Evolutionary conservation across 1,140 invertebrate species (phyloP), one percentile per base, ranked within the genome.

Genomic region (Condylostylus longicornis): DNA sequence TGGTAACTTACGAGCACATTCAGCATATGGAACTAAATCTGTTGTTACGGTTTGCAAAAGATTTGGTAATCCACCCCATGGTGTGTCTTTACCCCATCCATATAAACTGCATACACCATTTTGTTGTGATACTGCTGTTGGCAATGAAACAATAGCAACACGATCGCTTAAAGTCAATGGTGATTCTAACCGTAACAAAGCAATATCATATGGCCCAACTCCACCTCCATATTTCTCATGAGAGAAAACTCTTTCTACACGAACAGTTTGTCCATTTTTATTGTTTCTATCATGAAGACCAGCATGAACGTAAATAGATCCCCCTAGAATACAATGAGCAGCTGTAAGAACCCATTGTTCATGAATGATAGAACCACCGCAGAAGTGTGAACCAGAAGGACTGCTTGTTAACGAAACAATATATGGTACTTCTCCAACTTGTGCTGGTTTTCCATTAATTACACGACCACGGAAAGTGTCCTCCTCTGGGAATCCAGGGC

Each of bases 201-300:
- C 75, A 32, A 82, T 71, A 43, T 82, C 79, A 40, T 72, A 64
- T 31, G 64, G 63, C 14, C 58, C 65, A n/a, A 69, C 67, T 6
- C 62, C 63, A 13, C 68, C 64, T n/a, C 28, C n/a, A 44, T 67
- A 75, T 2, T 51, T 37, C 15, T 66, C 53, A 42, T 76, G 72
- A 4, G 60, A 47, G 1, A 44, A 43, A 3, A 73, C 60, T 7
- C 27, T 2, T 13, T 62, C 45, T 0, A 13, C 27, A 44, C 74
- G 70, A 44, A 70, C 67, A 12, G 42, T 54, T 1, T 30, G 40
- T 25, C 71, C 67, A 30, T 54, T 23, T 1, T 37, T 40, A 9
- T 46, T 27, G 18, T 41, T 18, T 21, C 50, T 52, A 22, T 18
- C 36, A 29, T 58, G 54, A 9, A 57, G 51, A 21, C 54, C 54